phyloP scores from a whole-genome alignment of 2,888 invertebrate species.

The Philhelius pedissequus region DNA sequence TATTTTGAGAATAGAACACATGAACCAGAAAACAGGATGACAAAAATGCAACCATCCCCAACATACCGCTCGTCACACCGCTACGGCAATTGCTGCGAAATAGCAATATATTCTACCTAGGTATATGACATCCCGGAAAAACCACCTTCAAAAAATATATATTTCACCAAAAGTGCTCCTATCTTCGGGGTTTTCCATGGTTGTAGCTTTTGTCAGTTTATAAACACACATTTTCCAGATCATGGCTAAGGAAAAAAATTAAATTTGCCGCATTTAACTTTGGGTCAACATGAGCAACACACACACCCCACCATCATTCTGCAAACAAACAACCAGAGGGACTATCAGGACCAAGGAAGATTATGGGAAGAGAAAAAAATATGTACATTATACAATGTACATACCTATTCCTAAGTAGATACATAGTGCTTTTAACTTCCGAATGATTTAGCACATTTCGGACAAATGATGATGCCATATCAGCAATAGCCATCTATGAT shows the following conservation, averaged over 20 bases:
- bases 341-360: background rate
- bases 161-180: slow-evolving; percentile 33
- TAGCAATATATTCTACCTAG: background rate
- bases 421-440: slow-evolving; percentile 55
- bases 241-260: slow-evolving; percentile 45
- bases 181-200: background rate
- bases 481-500: slow-evolving; percentile 55
- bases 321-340: background rate
- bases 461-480: slow-evolving; percentile 63
- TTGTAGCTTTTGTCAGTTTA: slow-evolving; percentile 57
- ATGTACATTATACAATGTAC: background rate
- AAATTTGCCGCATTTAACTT: slow-evolving; percentile 36
- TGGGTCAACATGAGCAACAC: slow-evolving; percentile 45
- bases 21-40: slow-evolving; percentile 61
- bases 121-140: slow-evolving; percentile 5
- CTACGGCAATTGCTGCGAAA: no score
- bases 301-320: no score
- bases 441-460: slow-evolving; percentile 62
- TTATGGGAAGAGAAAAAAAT: background rate
- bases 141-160: slow-evolving; percentile 30
- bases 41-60: slow-evolving; percentile 22
- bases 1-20: slow-evolving; percentile 41
- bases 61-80: no score
- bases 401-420: no score
- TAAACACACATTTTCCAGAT: slow-evolving; percentile 59